Percentiles rank a stretch among this genome's conserved stretches.
Evolutionary conservation across 2,113 vertebrate genomes (phyloP).

Genomic region (Pluvianellus socialis): DNA sequence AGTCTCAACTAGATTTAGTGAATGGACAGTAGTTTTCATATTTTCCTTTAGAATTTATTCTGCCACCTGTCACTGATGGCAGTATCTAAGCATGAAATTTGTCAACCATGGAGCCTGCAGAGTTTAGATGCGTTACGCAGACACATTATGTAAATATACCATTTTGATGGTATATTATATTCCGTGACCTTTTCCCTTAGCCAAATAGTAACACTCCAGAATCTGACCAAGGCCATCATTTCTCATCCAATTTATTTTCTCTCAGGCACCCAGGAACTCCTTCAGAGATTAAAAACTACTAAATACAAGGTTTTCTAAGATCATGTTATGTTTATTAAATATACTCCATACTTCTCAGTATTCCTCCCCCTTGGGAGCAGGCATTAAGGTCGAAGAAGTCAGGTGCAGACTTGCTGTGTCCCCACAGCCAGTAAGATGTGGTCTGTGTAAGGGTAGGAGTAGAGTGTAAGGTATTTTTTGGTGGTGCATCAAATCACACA

Average conservation of each 20-base stretch:
- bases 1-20: background rate
- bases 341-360: background rate
- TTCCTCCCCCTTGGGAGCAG: background rate
- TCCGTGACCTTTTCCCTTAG: slow-evolving; percentile 43
- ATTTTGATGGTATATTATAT: slow-evolving; percentile 4
- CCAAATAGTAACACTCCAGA: slow-evolving; percentile 9
- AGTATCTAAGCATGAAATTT: background rate
- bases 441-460: background rate
- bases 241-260: slow-evolving; percentile 15
- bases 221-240: slow-evolving; percentile 1
- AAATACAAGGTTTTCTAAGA: background rate
- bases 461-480: background rate
- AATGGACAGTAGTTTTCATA: background rate
- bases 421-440: background rate
- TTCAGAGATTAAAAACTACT: background rate
- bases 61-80: background rate
- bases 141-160: slow-evolving; percentile 40
- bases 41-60: background rate
- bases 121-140: background rate
- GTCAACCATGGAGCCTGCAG: background rate
- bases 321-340: background rate
- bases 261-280: background rate
- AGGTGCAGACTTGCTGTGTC: background rate
- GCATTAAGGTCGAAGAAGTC: background rate
- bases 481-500: background rate